A percentile compares a stretch with the other conserved stretches of the same genome.
phyloP scores from a whole-genome alignment of 2,113 vertebrate species.

The Struthio camelus region DNA sequence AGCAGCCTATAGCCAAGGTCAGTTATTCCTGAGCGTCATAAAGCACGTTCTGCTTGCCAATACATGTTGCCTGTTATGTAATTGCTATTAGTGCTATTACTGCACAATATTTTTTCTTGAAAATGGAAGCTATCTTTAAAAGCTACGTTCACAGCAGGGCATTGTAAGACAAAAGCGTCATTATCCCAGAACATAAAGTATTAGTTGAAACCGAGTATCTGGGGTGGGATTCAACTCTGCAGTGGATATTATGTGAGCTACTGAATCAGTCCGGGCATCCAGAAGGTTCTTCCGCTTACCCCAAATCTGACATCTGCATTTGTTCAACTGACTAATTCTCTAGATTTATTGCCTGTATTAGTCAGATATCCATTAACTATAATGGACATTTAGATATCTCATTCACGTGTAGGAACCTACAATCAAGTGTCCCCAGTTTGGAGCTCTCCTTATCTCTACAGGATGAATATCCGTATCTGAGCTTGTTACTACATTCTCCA shows the following conservation, averaged over 20 bases:
- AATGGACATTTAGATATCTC: neutral
- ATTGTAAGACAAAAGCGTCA: neutral
- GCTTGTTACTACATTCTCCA: neutral
- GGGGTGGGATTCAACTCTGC: neutral
- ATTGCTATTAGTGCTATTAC: neutral
- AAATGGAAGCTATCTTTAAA: neutral
- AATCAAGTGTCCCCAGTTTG: neutral
- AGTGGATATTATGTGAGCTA: neutral
- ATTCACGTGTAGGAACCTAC: neutral
- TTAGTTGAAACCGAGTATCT: neutral
- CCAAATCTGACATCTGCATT: neutral
- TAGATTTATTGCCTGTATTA: neutral
- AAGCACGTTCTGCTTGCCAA: neutral
- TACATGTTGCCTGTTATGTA: neutral
- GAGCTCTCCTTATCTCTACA: neutral
- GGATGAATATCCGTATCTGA: neutral
- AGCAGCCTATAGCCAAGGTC: no score
- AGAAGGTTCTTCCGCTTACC: neutral
- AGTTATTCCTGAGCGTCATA: neutral
- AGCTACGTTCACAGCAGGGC: neutral
- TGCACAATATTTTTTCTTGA: neutral
- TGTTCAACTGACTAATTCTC: neutral
- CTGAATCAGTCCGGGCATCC: neutral
- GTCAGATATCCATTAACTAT: neutral
- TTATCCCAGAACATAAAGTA: neutral